Evolutionary conservation across 35 echinoderm and acorn worm genomes (phyloP), one percentile per base, ranked within the genome.

Genomic region (Apostichopus californicus): DNA sequence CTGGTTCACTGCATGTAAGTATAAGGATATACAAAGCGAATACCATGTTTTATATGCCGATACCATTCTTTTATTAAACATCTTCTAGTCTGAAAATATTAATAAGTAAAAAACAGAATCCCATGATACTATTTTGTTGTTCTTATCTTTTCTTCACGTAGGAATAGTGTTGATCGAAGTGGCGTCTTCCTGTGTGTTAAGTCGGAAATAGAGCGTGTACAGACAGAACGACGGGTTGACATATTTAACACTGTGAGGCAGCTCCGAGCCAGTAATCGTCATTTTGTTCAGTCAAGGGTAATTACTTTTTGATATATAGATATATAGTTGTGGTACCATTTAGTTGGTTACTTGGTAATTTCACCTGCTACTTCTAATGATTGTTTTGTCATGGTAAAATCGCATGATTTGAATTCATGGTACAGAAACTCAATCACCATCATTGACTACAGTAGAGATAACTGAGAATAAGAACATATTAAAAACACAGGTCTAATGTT

Each of bases 1-100:
- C 10, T 81, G 17, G 78, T 81, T 17, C 78, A 81, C 54, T 81
- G 78, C 78, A 46, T 13, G 78, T 81, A 55, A 81, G 78, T 81
- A 81, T 52, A 20, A 15, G 0, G 23, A 9, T 25, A 9, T 18
- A 22, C 9, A 10, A n/a, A 10, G n/a, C 26, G 5, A 14, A 18
- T 22, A n/a, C 9, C 77, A 79, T 25, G 14, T 14, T 54, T 9
- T 9, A 8, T 81, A 13, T 81, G 10, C 11, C 25, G 78, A 54
- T 2, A 9, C 12, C 28, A 25, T 79, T 46, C 28, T 46, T 14
- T 22, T 46, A 25, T 22, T 79, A 46, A 46, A 46, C 1, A 46
- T 2, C 34, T 46, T 46, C 34, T 46, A 46, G 3, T 46, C 3
- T 46, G 3, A 46, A 46, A 46, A 4, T 46, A 46, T 46, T 46